Percentiles rank a stretch among this genome's conserved stretches.
These are phyloP conservation scores for Ptychoptera contaminata DNA, from an alignment of 2,888 invertebrate genomes.

Conservation along the genomic window DNA sequence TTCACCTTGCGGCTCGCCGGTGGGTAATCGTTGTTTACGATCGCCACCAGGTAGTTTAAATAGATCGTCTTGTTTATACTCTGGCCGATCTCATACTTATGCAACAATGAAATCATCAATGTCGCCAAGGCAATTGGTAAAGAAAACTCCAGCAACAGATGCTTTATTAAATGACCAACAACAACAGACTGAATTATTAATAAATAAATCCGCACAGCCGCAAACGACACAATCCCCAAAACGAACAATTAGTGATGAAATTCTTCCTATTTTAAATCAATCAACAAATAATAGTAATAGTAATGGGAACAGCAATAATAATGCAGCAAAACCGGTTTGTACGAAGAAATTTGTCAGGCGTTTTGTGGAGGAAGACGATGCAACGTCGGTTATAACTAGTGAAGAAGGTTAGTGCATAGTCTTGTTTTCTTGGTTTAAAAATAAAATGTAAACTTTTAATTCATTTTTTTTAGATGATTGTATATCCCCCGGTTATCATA, in stretches of 20 bases:
- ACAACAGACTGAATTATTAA: too few relatives aligned
- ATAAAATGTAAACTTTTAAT: neutral
- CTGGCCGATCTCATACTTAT: too few relatives aligned
- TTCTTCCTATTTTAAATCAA: neutral
- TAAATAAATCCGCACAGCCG: too few relatives aligned
- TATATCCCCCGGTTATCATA: conserved; percentile 31
- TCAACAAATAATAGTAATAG: too few relatives aligned
- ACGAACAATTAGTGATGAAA: too few relatives aligned
- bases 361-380: conserved; percentile 31
- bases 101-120: too few relatives aligned
- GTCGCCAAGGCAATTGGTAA: conserved; percentile 18
- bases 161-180: too few relatives aligned
- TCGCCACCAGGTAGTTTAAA: conserved; percentile 10
- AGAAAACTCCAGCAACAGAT: too few relatives aligned
- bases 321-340: conserved; percentile 24
- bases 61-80: too few relatives aligned
- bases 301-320: too few relatives aligned
- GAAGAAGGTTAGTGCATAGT: conserved; percentile 23
- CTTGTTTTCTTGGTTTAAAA: neutral
- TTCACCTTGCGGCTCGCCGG: conserved; percentile 29
- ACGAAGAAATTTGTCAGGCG: conserved; percentile 28
- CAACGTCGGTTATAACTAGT: conserved; percentile 30
- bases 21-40: conserved; percentile 10
- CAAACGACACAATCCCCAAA: too few relatives aligned
- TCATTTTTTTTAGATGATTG: conserved; percentile 22